Base-by-base conservation (phyloP, 2,888 invertebrate genomes). In the Athalia circularis region DNA sequence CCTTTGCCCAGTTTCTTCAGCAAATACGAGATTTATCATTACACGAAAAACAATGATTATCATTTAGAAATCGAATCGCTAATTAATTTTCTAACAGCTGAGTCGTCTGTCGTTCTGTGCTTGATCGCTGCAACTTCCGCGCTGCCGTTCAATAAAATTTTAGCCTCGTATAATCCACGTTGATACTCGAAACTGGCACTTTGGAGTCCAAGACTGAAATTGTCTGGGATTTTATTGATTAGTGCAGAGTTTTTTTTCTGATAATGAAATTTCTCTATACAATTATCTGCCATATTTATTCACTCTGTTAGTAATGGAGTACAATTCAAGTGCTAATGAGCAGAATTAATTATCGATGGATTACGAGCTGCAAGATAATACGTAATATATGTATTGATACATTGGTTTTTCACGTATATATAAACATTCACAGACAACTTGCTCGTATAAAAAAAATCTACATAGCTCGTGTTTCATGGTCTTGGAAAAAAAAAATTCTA, bases 1-100 rank as follows among this genome's bases (percentile, higher is more conserved):
- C 75, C 52, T 75, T 59, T 75, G 80, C 81, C 79, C 72, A 81
- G 78, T 82, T 77, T 82, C 77, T 62, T 68, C 68, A 50, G 50
- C 59, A 78, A 78, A 65, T 77, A 80, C 77, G 77, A 80, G 74
- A 77, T 62, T 59, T 54, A 50, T 52, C n/a, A 72, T 59, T 59
- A 72, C 47, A 59, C 57, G 57, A 59, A 29, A 29, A 57, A 9
- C 59, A 72, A 59, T 52, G 57, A 72, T 64, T 65, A 65, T 59
- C 1, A 59, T 72, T 29, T 29, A 29, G 2, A 29, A 29, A 29
- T 29, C 29, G 29, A 29, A 29, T 29, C 29, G 29, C 29, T 29
- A 29, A 29, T 29, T 29, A 29, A 59, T 59, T 59, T 72, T 45
- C 72, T 72, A 72, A 43, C 57, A 47, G 59, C 72, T 59, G 72